Conservation (phyloP, 2,797 vertebrate species). For the Leptodactylus fallax region DNA sequence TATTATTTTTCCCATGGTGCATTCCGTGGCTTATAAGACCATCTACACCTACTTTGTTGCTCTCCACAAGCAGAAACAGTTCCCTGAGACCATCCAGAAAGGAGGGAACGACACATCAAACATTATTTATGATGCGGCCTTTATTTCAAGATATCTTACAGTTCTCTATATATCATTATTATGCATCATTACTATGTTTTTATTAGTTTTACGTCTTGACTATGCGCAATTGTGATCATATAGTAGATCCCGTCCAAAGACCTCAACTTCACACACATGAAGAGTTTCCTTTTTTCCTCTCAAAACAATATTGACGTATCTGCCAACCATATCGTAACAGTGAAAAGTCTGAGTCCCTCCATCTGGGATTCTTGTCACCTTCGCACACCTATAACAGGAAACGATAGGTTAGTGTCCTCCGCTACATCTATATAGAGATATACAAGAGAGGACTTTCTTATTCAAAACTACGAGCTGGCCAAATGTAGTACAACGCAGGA, state of each 20-base stretch:
- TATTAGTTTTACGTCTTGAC: too few species aligned
- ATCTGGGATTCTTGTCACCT: background rate
- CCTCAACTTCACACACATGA: background rate
- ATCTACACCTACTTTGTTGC: too few species aligned
- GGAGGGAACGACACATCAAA: too few species aligned
- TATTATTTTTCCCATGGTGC: too few species aligned
- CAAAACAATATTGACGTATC: background rate
- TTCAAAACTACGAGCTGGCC: too few species aligned
- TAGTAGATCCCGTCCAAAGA: background rate
- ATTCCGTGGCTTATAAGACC: too few species aligned
- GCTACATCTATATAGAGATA: background rate
- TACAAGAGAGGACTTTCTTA: too few species aligned
- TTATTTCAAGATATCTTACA: background rate
- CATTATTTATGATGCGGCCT: background rate
- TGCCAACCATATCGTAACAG: background rate
- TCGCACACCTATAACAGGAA: background rate
- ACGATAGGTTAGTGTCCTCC: background rate
- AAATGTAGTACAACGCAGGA: too few species aligned
- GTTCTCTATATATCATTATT: background rate
- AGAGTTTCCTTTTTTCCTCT: background rate
- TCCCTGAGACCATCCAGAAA: too few species aligned
- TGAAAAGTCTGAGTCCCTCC: background rate
- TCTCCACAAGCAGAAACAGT: too few species aligned
- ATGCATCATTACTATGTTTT: background rate
- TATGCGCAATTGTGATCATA: background rate